A percentile compares a stretch with the other conserved stretches of the same genome.
These are phyloP conservation scores for Ips typographus DNA, from an alignment of 1,140 invertebrate species.

Conservation along the genomic window DNA sequence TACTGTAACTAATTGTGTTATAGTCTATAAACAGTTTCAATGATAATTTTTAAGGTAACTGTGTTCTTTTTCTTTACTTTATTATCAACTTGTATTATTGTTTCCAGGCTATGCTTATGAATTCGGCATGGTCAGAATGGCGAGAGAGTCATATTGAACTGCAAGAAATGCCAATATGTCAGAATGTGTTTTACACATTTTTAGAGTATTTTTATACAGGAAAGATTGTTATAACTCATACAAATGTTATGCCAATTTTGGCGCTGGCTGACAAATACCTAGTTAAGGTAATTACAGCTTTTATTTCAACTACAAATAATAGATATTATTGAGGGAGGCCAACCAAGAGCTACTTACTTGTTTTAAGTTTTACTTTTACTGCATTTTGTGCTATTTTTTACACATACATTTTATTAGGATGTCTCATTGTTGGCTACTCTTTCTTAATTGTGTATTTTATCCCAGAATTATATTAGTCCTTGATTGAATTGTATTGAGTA, in stretches of 20 bases:
- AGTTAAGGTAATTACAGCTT: constrained; percentile 63
- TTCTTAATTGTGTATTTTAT: background rate
- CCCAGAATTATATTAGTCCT: background rate
- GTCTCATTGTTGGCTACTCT: no score
- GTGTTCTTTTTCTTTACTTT: background rate
- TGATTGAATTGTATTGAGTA: constrained; percentile 22
- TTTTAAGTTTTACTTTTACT: no score
- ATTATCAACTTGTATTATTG: background rate
- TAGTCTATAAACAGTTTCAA: background rate
- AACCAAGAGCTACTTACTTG: no score
- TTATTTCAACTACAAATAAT: background rate
- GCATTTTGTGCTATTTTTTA: no score
- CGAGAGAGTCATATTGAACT: constrained; percentile 80
- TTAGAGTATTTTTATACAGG: constrained; percentile 93
- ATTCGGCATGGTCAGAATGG: constrained; percentile 89
- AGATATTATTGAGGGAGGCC: no score
- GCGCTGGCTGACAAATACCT: constrained; percentile 93
- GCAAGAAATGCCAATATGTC: constrained; percentile 82
- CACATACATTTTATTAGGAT: no score
- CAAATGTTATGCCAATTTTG: constrained; percentile 81
- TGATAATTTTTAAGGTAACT: background rate
- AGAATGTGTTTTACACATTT: constrained; percentile 84
- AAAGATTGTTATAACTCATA: constrained; percentile 79
- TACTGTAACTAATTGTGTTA: background rate
- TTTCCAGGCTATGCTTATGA: constrained; percentile 88